Conservation (phyloP, 2,888 invertebrate genomes). For the Aelia acuminata region DNA sequence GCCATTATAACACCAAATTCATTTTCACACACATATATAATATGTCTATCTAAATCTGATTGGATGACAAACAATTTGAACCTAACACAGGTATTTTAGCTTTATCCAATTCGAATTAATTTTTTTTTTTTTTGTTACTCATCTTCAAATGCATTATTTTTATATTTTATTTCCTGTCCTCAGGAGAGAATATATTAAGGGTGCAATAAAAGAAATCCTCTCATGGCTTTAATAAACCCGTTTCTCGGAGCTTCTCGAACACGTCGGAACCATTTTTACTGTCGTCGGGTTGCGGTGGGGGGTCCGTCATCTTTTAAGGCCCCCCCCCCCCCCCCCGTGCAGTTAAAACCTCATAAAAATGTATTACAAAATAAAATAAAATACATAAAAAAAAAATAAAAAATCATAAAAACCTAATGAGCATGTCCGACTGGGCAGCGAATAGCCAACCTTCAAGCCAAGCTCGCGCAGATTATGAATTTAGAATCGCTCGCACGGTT, state of each 20-base stretch:
- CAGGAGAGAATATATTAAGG: background rate
- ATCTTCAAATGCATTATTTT: background rate
- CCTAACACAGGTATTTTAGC: too few relatives aligned
- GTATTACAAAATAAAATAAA: background rate
- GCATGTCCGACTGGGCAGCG: background rate
- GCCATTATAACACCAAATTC: too few relatives aligned
- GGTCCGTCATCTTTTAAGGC: background rate
- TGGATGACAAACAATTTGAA: too few relatives aligned
- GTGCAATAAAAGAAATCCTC: background rate
- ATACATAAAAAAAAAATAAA: constrained; percentile 26
- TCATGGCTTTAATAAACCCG: background rate
- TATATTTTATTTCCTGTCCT: background rate
- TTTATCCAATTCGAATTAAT: background rate
- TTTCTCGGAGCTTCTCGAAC: background rate
- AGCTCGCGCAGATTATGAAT: constrained; percentile 44
- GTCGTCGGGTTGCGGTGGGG: background rate
- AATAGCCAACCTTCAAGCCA: too few relatives aligned
- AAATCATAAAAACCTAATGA: background rate
- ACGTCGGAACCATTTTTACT: background rate
- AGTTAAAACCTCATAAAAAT: constrained; percentile 33
- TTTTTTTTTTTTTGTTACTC: background rate
- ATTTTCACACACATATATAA: too few relatives aligned
- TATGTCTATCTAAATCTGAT: too few relatives aligned
- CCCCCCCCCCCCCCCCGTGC: too few relatives aligned
- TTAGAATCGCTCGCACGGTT: background rate